A percentile compares a stretch with the other conserved stretches of the same genome.
Conservation (phyloP, 2,797 vertebrate species). For the Falco rusticolus region DNA sequence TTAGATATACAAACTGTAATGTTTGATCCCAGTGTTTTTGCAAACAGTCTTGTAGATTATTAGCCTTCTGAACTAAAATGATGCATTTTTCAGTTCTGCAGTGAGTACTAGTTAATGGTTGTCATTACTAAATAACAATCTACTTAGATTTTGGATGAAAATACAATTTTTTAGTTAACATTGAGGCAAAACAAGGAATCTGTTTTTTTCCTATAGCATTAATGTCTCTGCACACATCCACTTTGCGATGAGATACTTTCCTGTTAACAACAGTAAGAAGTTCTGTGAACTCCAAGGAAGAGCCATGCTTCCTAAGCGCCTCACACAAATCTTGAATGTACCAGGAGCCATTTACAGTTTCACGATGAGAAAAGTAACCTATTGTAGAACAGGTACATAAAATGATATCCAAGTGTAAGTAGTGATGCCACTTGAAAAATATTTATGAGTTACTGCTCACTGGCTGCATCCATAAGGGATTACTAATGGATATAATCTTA, state of each 20-base stretch:
- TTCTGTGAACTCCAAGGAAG: constrained; percentile 90
- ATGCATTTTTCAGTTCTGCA: background rate
- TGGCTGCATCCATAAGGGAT: background rate
- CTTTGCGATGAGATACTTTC: constrained; percentile 87
- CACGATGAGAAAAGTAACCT: constrained; percentile 96
- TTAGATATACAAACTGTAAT: background rate
- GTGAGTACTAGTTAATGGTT: background rate
- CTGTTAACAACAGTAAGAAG: constrained; percentile 94
- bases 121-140: background rate
- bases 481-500: background rate
- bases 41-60: background rate
- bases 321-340: constrained; percentile 95
- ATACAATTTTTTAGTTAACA: constrained; percentile 96
- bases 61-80: background rate
- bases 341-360: constrained; percentile 91
- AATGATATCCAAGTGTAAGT: background rate
- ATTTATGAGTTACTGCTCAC: background rate
- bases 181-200: constrained; percentile 95
- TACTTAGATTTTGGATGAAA: constrained; percentile 83
- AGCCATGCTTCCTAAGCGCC: constrained; percentile 77
- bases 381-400: background rate
- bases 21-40: background rate
- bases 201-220: constrained; percentile 92
- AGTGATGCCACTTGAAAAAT: background rate
- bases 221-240: constrained; percentile 70